These are phyloP conservation scores for Pseudorhiza aurosa DNA, from an alignment of 30 jellyfish, hydroid and myxozoan species.

Conservation along the genomic window DNA sequence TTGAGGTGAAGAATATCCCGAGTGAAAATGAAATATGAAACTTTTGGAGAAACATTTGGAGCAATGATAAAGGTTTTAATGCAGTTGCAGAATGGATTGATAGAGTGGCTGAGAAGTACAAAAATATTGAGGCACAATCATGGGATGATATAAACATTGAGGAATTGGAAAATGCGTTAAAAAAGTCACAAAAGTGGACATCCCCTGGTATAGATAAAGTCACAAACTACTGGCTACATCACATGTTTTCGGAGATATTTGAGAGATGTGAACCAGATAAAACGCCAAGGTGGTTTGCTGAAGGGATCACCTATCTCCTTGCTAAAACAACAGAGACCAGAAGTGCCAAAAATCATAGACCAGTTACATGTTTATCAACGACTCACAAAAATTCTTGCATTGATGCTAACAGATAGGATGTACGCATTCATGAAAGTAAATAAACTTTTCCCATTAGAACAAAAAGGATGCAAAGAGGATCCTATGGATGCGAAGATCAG, in stretches of 20 bases:
- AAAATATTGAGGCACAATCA: slow-evolving; percentile 1
- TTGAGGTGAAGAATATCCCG: slow-evolving; percentile 9
- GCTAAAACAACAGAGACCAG: slow-evolving; percentile 13
- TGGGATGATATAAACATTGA: not conserved
- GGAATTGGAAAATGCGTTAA: not conserved
- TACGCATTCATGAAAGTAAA: not conserved
- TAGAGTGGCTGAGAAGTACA: no score
- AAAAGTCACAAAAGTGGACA: slow-evolving; percentile 1
- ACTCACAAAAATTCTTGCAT: slow-evolving; percentile 25
- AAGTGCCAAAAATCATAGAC: slow-evolving; percentile 8
- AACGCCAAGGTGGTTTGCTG: slow-evolving; percentile 5
- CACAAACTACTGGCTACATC: slow-evolving; percentile 10
- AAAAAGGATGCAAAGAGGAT: slow-evolving; percentile 31
- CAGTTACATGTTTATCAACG: slow-evolving; percentile 23
- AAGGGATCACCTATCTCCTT: slow-evolving; percentile 19
- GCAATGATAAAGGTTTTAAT: slow-evolving; percentile 11
- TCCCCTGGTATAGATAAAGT: slow-evolving; percentile 10
- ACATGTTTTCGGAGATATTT: not conserved
- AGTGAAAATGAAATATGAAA: not conserved
- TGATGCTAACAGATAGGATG: no score
- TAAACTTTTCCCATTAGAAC: slow-evolving; percentile 8
- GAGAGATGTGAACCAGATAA: slow-evolving; percentile 3
- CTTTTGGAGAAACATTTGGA: slow-evolving; percentile 37
- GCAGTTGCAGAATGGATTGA: slow-evolving; percentile 19
- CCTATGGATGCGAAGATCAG: no score